Conservation (phyloP, 1,140 invertebrate genomes). For the Drosophila athabasca region DNA sequence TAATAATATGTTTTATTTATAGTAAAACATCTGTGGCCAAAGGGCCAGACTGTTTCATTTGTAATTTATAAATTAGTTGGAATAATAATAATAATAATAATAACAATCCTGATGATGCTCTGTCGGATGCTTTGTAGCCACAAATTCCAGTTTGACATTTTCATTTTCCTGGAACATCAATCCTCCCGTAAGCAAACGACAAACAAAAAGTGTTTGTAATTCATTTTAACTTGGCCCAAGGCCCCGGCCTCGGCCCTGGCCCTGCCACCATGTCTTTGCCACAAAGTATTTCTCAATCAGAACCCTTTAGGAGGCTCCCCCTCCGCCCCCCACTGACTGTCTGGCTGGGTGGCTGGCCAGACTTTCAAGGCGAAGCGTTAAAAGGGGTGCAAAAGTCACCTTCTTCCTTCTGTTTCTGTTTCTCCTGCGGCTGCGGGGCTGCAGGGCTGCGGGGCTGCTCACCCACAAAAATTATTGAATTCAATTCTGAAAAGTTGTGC, state of each 20-base stretch:
- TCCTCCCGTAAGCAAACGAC: constrained; percentile 45
- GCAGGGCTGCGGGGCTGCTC: not conserved
- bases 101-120: constrained; percentile 9
- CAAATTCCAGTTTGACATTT: constrained; percentile 68
- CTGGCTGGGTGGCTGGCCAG: constrained; percentile 39
- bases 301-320: constrained; percentile 19
- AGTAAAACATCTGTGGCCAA: no score
- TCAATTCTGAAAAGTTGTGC: constrained; percentile 52
- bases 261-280: not conserved
- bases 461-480: constrained; percentile 62
- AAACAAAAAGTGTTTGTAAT: constrained; percentile 81
- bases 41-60: no score
- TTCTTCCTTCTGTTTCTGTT: constrained; percentile 11
- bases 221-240: constrained; percentile 75
- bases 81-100: constrained; percentile 28
- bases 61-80: not conserved
- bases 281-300: constrained; percentile 46
- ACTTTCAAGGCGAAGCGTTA: constrained; percentile 31
- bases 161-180: constrained; percentile 56
- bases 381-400: constrained; percentile 61
- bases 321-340: constrained; percentile 1
- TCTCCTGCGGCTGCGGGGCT: not conserved
- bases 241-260: constrained; percentile 12
- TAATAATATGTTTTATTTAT: no score
- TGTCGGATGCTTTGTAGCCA: constrained; percentile 3